Evolutionary conservation across 1,140 invertebrate genomes (phyloP).

Genomic region (Macrobrachium rosenbergii): DNA sequence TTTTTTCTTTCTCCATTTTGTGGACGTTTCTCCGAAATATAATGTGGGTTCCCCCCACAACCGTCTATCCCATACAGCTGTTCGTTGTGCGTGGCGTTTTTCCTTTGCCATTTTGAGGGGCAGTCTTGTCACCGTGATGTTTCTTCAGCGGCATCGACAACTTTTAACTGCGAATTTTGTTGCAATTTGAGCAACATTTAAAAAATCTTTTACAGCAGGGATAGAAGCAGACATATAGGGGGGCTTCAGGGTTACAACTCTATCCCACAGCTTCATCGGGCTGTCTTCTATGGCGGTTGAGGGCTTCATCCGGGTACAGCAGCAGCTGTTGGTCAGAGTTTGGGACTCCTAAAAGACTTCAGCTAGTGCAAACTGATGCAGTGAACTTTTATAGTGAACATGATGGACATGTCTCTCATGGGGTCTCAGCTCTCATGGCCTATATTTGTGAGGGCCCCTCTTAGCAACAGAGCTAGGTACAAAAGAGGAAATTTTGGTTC

Average conservation of each 20-base stretch:
- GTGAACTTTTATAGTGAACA: slow-evolving; percentile 54
- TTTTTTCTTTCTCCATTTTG: too few species aligned
- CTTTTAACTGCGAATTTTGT: background rate
- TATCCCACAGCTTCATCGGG: slow-evolving; percentile 53
- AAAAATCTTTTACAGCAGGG: slow-evolving; percentile 45
- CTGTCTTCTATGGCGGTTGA: slow-evolving; percentile 34
- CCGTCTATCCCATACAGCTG: slow-evolving; percentile 59
- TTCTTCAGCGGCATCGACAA: slow-evolving; percentile 12
- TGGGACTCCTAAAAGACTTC: slow-evolving; percentile 40
- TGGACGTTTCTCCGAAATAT: slow-evolving; percentile 4
- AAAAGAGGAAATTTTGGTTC: slow-evolving; percentile 53
- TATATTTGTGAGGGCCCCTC: slow-evolving; percentile 55
- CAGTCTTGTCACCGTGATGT: background rate
- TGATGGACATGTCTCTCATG: slow-evolving; percentile 22
- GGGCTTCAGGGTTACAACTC: slow-evolving; percentile 54
- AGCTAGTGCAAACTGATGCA: slow-evolving; percentile 51
- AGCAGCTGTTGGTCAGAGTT: slow-evolving; percentile 31
- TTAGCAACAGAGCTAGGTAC: slow-evolving; percentile 58
- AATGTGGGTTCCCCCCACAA: slow-evolving; percentile 42
- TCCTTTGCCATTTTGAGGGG: slow-evolving; percentile 17
- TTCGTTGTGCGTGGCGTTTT: slow-evolving; percentile 22
- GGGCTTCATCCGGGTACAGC: slow-evolving; percentile 34
- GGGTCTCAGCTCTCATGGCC: slow-evolving; percentile 48
- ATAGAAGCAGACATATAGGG: slow-evolving; percentile 24
- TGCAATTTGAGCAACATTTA: slow-evolving; percentile 41